These are phyloP conservation scores for Porites evermanni DNA, from an alignment of 92 coral and sea anemone species.

Conservation along the genomic window DNA sequence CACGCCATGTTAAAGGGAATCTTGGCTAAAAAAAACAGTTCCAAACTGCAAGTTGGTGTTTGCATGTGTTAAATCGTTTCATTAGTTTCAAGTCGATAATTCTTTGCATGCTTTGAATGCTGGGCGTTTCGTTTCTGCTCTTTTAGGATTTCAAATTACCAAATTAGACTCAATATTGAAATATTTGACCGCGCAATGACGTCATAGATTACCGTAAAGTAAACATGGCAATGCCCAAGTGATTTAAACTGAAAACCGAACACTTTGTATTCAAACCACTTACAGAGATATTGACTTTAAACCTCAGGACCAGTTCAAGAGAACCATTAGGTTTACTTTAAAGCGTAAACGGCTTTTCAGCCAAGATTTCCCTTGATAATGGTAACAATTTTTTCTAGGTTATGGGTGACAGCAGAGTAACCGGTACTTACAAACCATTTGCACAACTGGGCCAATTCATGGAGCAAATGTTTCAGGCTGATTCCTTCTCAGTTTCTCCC, in stretches of 20 bases:
- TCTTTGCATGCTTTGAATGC: constrained; percentile 8
- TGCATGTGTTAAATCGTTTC: neutral
- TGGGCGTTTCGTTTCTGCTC: constrained; percentile 2
- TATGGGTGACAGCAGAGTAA: constrained; percentile 27
- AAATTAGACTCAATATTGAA: neutral
- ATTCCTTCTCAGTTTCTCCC: constrained; percentile 23
- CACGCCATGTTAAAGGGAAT: constrained; percentile 2
- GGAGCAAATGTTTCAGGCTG: constrained; percentile 20
- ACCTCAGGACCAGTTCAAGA: neutral
- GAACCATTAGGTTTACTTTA: neutral
- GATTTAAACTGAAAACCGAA: neutral
- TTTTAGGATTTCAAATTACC: neutral
- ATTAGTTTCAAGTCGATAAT: neutral
- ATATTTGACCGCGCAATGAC: neutral
- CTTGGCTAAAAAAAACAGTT: neutral
- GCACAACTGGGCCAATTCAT: constrained; percentile 38
- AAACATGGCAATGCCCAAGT: constrained; percentile 12
- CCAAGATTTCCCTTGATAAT: neutral
- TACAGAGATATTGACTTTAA: neutral
- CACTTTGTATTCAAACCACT: constrained; percentile 6
- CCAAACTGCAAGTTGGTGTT: neutral
- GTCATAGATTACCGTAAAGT: neutral
- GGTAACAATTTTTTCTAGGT: constrained; percentile 5
- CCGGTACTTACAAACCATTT: constrained; percentile 23
- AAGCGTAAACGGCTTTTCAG: neutral